These are phyloP conservation scores for Phaedon cochleariae DNA, from an alignment of 2,888 invertebrate genomes.

Conservation along the genomic window DNA sequence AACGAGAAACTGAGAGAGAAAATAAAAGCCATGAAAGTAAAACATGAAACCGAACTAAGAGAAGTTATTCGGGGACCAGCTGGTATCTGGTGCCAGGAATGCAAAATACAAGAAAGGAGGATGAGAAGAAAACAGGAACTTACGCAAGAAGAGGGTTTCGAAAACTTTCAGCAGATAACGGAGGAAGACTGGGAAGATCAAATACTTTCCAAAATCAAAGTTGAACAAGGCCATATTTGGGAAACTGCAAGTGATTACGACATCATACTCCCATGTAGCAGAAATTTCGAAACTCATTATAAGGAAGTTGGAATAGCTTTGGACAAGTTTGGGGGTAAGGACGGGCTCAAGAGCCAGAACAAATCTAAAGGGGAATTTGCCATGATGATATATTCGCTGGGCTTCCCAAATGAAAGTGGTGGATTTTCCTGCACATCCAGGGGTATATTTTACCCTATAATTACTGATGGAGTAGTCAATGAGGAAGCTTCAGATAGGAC, in stretches of 20 bases:
- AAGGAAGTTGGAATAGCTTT: conserved; percentile 19
- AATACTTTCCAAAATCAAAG: conserved; percentile 10
- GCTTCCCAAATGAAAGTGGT: conserved; percentile 35
- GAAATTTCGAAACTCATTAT: conserved; percentile 21
- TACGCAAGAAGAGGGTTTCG: conserved; percentile 22
- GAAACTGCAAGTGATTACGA: neutral
- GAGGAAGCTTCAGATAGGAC: conserved; percentile 14
- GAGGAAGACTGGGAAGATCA: conserved; percentile 33
- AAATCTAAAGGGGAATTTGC: conserved; percentile 29
- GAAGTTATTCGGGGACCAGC: too few species aligned
- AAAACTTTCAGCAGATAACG: conserved; percentile 18
- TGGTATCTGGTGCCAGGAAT: too few species aligned
- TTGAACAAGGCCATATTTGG: conserved; percentile 20
- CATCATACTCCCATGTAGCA: conserved; percentile 24
- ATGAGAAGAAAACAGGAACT: too few species aligned
- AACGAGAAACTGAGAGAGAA: too few species aligned
- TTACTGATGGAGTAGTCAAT: neutral
- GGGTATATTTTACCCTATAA: conserved; percentile 24
- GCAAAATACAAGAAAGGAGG: too few species aligned
- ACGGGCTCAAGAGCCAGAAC: conserved; percentile 13
- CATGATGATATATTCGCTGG: conserved; percentile 30
- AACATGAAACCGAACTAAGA: too few species aligned
- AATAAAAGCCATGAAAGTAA: too few species aligned
- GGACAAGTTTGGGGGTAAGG: conserved; percentile 22
- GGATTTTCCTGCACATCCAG: conserved; percentile 22